Percentiles rank a stretch among this genome's conserved stretches.
These are phyloP conservation scores for Apolygus lucorum DNA, from an alignment of 1,140 invertebrate genomes.

Conservation along the genomic window DNA sequence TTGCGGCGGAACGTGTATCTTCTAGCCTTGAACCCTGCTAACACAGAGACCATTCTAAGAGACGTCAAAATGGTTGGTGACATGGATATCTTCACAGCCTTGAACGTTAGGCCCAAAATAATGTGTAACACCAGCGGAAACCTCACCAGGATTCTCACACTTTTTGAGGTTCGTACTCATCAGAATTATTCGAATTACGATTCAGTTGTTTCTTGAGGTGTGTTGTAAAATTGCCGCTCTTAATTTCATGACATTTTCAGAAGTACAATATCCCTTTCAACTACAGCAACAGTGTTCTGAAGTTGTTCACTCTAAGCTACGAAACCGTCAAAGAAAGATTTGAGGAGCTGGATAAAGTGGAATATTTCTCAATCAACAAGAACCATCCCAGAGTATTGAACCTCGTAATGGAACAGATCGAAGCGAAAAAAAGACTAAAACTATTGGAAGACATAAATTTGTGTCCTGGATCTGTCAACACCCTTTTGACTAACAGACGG, in stretches of 20 bases:
- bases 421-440: not conserved
- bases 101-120: not conserved
- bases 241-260: not conserved
- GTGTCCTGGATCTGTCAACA: not conserved
- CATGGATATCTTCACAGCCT: not conserved
- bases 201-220: no score
- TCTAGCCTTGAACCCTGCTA: not conserved
- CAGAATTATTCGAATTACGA: no score
- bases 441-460: not conserved
- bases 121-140: not conserved
- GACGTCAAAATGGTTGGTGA: not conserved
- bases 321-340: not conserved
- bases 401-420: not conserved
- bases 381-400: not conserved
- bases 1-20: not conserved
- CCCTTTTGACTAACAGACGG: not conserved
- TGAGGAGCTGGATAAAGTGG: not conserved
- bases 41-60: not conserved
- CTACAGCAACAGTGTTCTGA: not conserved
- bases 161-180: not conserved
- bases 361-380: not conserved
- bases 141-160: not conserved
- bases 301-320: not conserved
- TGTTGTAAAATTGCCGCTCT: no score
- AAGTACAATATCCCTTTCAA: not conserved